phyloP scores from a whole-genome alignment of 2,888 invertebrate genomes.

The Hartigia nigra region DNA sequence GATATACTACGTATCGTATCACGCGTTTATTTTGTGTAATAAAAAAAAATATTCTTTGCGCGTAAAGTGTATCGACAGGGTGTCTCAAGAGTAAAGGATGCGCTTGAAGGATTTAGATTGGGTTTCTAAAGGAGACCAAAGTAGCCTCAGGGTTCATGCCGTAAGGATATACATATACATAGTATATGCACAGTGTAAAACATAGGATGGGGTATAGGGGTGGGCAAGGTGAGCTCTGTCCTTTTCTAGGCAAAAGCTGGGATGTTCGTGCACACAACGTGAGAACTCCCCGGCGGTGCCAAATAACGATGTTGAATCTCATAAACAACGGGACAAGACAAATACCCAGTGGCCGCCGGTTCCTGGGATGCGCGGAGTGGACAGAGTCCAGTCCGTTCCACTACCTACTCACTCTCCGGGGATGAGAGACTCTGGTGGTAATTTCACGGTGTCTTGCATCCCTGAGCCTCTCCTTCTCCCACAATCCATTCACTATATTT shows the following conservation, averaged over 20 bases:
- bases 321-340: slow-evolving; percentile 67
- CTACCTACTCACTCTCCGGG: slow-evolving; percentile 44
- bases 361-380: slow-evolving; percentile 59
- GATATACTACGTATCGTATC: background rate
- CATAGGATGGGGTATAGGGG: slow-evolving; percentile 24
- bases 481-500: slow-evolving; percentile 39
- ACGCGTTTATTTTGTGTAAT: background rate
- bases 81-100: background rate
- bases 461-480: slow-evolving; percentile 60
- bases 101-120: background rate
- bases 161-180: background rate
- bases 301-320: slow-evolving; percentile 67
- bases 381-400: slow-evolving; percentile 66
- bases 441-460: slow-evolving; percentile 73
- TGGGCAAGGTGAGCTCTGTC: slow-evolving; percentile 23
- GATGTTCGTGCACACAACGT: slow-evolving; percentile 26
- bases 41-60: too few species aligned
- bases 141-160: background rate
- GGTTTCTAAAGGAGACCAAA: background rate
- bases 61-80: too few species aligned
- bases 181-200: background rate
- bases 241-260: background rate
- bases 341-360: slow-evolving; percentile 62
- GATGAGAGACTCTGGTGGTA: slow-evolving; percentile 68
- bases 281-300: slow-evolving; percentile 64